phyloP scores from a whole-genome alignment of 1,140 invertebrate genomes.

The Triops cancriformis region DNA sequence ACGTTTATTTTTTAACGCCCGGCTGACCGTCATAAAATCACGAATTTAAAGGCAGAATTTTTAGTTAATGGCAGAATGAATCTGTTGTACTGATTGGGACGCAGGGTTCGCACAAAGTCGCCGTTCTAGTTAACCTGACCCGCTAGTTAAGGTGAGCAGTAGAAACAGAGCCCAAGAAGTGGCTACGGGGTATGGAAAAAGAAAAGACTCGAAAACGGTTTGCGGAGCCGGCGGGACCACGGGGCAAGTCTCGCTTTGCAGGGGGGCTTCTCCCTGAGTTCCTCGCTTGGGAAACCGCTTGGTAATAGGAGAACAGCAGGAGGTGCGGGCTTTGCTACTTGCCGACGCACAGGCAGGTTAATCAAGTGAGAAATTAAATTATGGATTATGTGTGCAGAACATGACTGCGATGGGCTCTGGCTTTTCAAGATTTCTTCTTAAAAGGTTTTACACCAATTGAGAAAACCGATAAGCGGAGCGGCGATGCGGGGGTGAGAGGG shows the following conservation, averaged over 20 bases:
- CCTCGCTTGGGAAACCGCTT: background rate
- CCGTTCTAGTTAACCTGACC: too few relatives aligned
- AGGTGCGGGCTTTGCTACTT: conserved; percentile 5
- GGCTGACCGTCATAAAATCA: too few relatives aligned
- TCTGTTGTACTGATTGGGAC: too few relatives aligned
- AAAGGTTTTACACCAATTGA: too few relatives aligned
- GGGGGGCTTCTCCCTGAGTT: background rate
- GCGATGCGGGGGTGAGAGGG: too few relatives aligned
- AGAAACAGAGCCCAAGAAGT: background rate
- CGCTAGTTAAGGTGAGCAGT: too few relatives aligned
- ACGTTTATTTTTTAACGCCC: too few relatives aligned
- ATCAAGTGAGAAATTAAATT: conserved; percentile 14
- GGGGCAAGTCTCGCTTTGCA: background rate
- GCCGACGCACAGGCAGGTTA: conserved; percentile 8
- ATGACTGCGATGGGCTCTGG: background rate
- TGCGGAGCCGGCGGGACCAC: background rate
- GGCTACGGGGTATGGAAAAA: background rate
- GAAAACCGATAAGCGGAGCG: too few relatives aligned
- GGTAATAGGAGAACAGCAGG: conserved; percentile 12
- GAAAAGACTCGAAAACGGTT: background rate
- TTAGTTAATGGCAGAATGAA: too few relatives aligned
- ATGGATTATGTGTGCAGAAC: conserved; percentile 13
- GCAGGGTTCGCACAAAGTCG: too few relatives aligned
- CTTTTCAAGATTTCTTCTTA: background rate
- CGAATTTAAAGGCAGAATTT: too few relatives aligned